Conservation (phyloP, 2,888 invertebrate species). For the Loripinus fragilis region DNA sequence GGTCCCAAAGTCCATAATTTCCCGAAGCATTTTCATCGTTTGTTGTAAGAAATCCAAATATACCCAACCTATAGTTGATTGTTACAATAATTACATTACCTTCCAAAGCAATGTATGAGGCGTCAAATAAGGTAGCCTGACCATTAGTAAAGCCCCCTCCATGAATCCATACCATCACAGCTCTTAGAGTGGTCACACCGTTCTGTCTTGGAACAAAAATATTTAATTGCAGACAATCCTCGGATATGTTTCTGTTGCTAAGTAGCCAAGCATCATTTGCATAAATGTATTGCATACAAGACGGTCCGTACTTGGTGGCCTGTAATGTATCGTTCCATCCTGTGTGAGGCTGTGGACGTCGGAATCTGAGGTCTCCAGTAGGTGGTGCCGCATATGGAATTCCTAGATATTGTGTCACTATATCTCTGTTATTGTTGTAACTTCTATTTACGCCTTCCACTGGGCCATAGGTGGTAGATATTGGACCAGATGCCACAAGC, state of each 20-base stretch:
- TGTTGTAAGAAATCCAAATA: conserved; percentile 68
- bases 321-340: conserved; percentile 44
- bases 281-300: conserved; percentile 60
- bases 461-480: conserved; percentile 41
- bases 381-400: conserved; percentile 66
- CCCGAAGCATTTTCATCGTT: conserved; percentile 52
- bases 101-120: conserved; percentile 54
- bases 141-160: conserved; percentile 67
- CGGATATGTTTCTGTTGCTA: conserved; percentile 52
- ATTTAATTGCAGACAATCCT: conserved; percentile 69
- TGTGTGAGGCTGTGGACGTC: conserved; percentile 34
- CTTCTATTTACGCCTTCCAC: conserved; percentile 35
- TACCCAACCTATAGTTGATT: conserved; percentile 67
- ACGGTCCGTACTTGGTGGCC: conserved; percentile 55
- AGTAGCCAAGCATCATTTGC: conserved; percentile 56
- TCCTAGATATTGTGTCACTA: conserved; percentile 50
- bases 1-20: conserved; percentile 70
- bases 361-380: conserved; percentile 50
- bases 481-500: background rate
- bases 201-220: conserved; percentile 56
- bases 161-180: conserved; percentile 72
- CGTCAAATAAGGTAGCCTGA: conserved; percentile 61
- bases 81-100: conserved; percentile 69
- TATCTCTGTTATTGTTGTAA: conserved; percentile 19
- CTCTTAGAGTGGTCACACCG: conserved; percentile 19